These are phyloP conservation scores for Drosophila melanica DNA, from an alignment of 1,140 invertebrate genomes.

Conservation along the genomic window DNA sequence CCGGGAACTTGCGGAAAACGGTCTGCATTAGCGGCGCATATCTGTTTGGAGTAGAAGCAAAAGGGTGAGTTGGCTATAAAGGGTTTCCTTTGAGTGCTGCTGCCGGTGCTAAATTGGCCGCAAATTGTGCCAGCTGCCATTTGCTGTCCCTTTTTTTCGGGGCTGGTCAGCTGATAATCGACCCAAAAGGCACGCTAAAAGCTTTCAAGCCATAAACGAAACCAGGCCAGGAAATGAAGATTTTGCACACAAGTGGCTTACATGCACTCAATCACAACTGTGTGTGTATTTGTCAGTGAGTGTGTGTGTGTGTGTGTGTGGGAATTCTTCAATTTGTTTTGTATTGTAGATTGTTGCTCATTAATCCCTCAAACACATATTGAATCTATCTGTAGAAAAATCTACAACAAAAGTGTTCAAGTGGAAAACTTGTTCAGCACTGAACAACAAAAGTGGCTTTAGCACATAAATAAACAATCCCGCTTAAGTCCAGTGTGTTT, in stretches of 20 bases:
- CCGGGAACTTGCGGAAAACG: slow-evolving; percentile 67
- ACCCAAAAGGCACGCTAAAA: slow-evolving; percentile 68
- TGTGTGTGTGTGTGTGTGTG: slow-evolving; percentile 23
- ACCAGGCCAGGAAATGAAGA: slow-evolving; percentile 74
- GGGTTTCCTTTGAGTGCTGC: slow-evolving; percentile 34
- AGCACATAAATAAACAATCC: slow-evolving; percentile 36
- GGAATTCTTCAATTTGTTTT: slow-evolving; percentile 72
- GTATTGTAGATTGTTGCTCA: slow-evolving; percentile 76
- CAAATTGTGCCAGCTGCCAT: slow-evolving; percentile 62
- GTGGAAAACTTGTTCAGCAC: slow-evolving; percentile 69
- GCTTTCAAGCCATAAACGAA: slow-evolving; percentile 75
- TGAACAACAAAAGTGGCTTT: slow-evolving; percentile 28
- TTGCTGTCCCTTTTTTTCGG: slow-evolving; percentile 22
- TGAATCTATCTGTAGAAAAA: slow-evolving; percentile 71
- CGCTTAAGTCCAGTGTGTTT: not conserved
- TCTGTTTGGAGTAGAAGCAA: slow-evolving; percentile 38
- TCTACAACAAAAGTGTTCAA: slow-evolving; percentile 78
- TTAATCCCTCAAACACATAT: slow-evolving; percentile 74
- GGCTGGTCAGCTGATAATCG: slow-evolving; percentile 65
- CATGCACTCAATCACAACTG: slow-evolving; percentile 70
- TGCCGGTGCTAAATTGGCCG: slow-evolving; percentile 52
- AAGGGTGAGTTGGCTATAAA: slow-evolving; percentile 3
- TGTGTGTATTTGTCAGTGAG: slow-evolving; percentile 23
- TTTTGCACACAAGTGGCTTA: slow-evolving; percentile 73
- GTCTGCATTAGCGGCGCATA: slow-evolving; percentile 79